phyloP scores from a whole-genome alignment of 1,140 invertebrate species.

The Plectrocnemia conspersa region DNA sequence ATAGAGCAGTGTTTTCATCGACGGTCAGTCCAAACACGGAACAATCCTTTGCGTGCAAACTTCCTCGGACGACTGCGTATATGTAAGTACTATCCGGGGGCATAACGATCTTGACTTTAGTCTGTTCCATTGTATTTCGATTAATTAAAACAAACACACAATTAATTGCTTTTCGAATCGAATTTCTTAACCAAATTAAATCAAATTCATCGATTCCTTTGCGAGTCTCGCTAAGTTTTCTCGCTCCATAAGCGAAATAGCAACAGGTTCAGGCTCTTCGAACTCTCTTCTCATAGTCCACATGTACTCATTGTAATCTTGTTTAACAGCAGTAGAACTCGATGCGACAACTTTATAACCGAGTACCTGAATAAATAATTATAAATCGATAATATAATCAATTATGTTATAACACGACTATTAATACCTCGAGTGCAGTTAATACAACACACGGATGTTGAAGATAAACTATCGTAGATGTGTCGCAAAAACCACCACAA shows the following conservation, averaged over 20 bases:
- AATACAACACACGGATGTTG: slow-evolving; percentile 82
- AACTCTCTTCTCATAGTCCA: slow-evolving; percentile 89
- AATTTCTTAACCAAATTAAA: slow-evolving; percentile 7
- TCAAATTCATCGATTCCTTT: slow-evolving; percentile 51
- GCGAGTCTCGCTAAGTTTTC: slow-evolving; percentile 58
- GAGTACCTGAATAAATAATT: slow-evolving; percentile 56
- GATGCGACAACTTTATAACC: slow-evolving; percentile 82
- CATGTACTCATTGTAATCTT: slow-evolving; percentile 85
- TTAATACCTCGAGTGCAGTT: slow-evolving; percentile 68
- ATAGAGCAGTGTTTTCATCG: slow-evolving; percentile 62
- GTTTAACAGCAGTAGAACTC: slow-evolving; percentile 75
- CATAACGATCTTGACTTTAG: slow-evolving; percentile 12
- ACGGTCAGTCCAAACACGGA: slow-evolving; percentile 67
- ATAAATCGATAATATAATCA: neutral
- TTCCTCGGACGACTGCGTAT: slow-evolving; percentile 74
- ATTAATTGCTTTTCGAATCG: neutral
- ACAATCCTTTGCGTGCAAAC: slow-evolving; percentile 65
- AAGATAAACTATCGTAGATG: slow-evolving; percentile 75
- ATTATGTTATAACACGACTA: slow-evolving; percentile 9
- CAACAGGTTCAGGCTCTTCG: slow-evolving; percentile 68
- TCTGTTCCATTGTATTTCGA: slow-evolving; percentile 15
- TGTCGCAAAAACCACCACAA: slow-evolving; percentile 73
- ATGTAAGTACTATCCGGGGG: slow-evolving; percentile 52
- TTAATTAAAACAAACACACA: neutral
- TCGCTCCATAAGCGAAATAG: slow-evolving; percentile 55